Evolutionary conservation across 2,888 invertebrate species (phyloP).

Genomic region (Trachelus troglodyta): DNA sequence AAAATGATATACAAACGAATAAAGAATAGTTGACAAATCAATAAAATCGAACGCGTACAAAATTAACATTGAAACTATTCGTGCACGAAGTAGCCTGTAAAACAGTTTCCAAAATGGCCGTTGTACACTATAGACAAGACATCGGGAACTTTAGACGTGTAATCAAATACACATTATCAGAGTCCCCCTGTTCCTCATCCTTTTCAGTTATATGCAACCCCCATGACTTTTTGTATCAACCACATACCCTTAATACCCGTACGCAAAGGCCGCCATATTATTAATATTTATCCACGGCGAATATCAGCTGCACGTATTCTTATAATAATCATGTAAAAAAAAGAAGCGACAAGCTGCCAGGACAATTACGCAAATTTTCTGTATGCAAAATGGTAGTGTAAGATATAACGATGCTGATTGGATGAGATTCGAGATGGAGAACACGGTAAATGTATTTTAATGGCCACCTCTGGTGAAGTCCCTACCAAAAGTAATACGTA

Average conservation of each 20-base stretch:
- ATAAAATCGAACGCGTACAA: too few relatives aligned
- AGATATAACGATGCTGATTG: neutral
- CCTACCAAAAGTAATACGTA: neutral
- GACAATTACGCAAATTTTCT: neutral
- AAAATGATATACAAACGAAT: neutral
- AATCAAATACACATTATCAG: conserved; percentile 62
- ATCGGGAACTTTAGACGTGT: conserved; percentile 38
- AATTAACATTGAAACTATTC: neutral
- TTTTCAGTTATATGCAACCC: conserved; percentile 7
- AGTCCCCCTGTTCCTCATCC: conserved; percentile 31
- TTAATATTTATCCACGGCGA: neutral
- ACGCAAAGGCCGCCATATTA: neutral
- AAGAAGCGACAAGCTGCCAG: neutral
- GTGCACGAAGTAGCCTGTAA: neutral
- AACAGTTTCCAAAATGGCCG: conserved; percentile 45
- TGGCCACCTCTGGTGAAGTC: neutral
- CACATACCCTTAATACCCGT: conserved; percentile 19
- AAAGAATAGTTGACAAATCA: too few relatives aligned
- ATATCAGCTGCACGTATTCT: neutral
- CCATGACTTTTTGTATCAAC: conserved; percentile 21
- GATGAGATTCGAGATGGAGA: neutral
- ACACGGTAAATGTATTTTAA: neutral
- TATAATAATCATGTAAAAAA: neutral
- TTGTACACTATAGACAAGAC: conserved; percentile 17
- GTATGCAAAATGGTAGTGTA: neutral